Base-by-base conservation (phyloP, 2,888 invertebrate genomes). In the Harmothoe impar region DNA sequence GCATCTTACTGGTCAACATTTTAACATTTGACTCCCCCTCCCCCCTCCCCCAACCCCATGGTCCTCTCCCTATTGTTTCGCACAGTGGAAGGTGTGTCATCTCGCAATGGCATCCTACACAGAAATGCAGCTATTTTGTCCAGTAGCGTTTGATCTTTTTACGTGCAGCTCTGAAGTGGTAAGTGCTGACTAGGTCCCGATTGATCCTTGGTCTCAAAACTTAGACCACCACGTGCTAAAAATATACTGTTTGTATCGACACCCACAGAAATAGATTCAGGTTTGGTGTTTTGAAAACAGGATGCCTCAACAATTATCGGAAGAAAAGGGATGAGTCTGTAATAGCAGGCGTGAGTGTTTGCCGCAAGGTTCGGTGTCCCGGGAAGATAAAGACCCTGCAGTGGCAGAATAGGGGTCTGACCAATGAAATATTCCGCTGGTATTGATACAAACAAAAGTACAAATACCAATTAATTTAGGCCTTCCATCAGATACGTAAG, bases 1-100 rank as follows among this genome's bases (percentile, higher is more conserved):
- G 72, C 72, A 72, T 72, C 72, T 72, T 72, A 29, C 25, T 72
- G 72, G 62, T 62, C 62, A 62, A 72, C 72, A 72, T 72, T 5
- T 7, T 29, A 72, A 29, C 72, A 72, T 72, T 62, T 62, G 62
- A n/a, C 20, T 3, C 3, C 0, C 25, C 25, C 3, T 72, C 25
- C 7, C 12, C 17, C 10, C 54, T n/a, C 54, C 54, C n/a, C n/a
- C n/a, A n/a, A n/a, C n/a, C n/a, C n/a, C n/a, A n/a, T n/a, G n/a
- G n/a, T 20, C n/a, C 62, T n/a, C 62, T 25, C 72, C 72, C 31
- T 72, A 25, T 72, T 72, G 72, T 72, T 72, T 72, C 25, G 15
- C 31, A n/a, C 72, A 3, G 72, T 15, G 72, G 31, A 72, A 72
- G n/a, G n/a, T 72, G 72, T 72, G 29, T 72, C 31, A 72, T 72